Evolutionary conservation across 2,113 vertebrate genomes (phyloP), one percentile per base, ranked within the genome.

Genomic region (Anoura caudifer): DNA sequence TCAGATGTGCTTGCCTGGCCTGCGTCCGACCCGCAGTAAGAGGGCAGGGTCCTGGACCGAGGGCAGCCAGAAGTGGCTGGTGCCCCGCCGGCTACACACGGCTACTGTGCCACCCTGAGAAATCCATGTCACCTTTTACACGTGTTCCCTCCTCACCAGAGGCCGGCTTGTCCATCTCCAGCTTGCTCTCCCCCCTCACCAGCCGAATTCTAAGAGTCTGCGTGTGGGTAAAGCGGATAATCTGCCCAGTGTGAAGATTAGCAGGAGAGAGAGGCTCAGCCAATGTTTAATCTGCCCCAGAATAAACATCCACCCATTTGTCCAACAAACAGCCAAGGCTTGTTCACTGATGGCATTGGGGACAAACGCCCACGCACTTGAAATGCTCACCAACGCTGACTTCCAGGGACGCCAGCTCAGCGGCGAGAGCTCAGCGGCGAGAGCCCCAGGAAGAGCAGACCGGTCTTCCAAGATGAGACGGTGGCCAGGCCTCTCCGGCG

Each of bases 361-460:
- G 59, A 33, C 20, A 1, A 4, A 0, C 54, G n/a, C 47, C 67
- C 82, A 14, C 63, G 7, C 38, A 3, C 86, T 38, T 1, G 56
- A 50, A 45, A 22, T 0, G 1, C 61, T 41, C 54, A 11, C 43
- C 22, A 52, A n/a, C 12, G 9, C 95, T 19, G 75, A 9, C 69
- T 17, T 36, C 22, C 69, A 0, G 73, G 45, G 83, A 7, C 7
- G 54, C 79, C 92, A 20, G 5, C 6, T 22, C 1, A 17, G 80
- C 0, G 14, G 45, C 0, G 10, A 26, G 13, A 12, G 12, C 0
- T 22, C 1, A 17, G 80, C 0, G 14, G 45, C 0, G 10, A 26
- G 13, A 12, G 12, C 0, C 1, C 0, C 10, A 5, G 76, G 43
- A 56, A 89, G 63, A 13, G 12, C 8, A 28, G 50, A 1, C 63